Conservation (phyloP, 1,140 invertebrate species). For the Megalonaias nervosa region DNA sequence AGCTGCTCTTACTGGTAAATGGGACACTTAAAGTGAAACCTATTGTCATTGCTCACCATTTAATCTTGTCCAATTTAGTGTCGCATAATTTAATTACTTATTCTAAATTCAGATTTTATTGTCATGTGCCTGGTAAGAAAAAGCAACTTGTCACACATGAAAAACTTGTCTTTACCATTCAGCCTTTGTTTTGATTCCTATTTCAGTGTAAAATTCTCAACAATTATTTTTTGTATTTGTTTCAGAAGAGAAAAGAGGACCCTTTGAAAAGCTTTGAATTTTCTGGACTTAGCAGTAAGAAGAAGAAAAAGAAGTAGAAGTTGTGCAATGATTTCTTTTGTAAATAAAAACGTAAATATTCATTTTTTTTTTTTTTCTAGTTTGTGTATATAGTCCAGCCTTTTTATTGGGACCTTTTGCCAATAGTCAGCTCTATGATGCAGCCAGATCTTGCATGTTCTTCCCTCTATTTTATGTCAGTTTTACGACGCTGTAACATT, state of each 20-base stretch:
- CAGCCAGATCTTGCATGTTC: too few species aligned
- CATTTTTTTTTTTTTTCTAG: too few species aligned
- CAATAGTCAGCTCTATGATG: too few species aligned
- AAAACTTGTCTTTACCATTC: not conserved
- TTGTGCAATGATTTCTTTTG: too few species aligned
- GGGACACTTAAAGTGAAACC: too few species aligned
- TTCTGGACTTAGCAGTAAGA: conserved; percentile 53
- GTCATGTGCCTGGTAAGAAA: not conserved
- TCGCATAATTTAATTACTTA: not conserved
- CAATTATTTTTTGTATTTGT: conserved; percentile 29
- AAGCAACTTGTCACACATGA: not conserved
- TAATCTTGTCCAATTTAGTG: not conserved
- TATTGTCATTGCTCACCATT: too few species aligned
- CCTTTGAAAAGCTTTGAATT: conserved; percentile 69
- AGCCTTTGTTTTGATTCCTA: not conserved
- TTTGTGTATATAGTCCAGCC: too few species aligned
- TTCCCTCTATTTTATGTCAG: too few species aligned
- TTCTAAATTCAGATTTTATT: not conserved
- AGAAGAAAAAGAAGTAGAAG: conserved; percentile 43
- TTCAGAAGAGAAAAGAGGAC: conserved; percentile 68
- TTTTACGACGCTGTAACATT: too few species aligned
- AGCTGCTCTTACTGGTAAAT: too few species aligned
- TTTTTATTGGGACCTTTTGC: too few species aligned
- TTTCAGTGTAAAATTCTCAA: not conserved
- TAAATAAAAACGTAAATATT: too few species aligned